Base-by-base conservation (phyloP, 2,797 vertebrate species). In the Glyptemys insculpta region DNA sequence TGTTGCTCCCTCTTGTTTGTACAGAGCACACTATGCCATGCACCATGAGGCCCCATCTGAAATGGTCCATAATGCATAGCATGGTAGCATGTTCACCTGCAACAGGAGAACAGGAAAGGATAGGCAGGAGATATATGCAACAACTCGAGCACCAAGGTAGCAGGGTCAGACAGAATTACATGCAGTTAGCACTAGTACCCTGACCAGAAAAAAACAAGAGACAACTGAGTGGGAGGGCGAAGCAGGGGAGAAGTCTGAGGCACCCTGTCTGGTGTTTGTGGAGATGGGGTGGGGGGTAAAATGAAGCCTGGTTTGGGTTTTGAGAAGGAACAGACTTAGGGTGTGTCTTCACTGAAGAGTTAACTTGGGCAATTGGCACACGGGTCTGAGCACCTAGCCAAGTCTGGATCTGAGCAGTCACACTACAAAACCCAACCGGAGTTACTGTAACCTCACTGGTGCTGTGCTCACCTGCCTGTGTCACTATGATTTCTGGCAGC, bases 161-260 rank as follows among this genome's bases (percentile, higher is more conserved):
- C 47, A 12, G 11, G 72, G 81, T 21, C 12, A 8, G 5, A 29
- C 9, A 54, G 49, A 72, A 52, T 8, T 18, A 6, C 1, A 0
- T 5, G 50, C 78, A 83, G 50, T 90, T 76, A 27, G 2, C 72
- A 29, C 72, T 47, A 47, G 25, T 47, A 8, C 14, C 7, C 41
- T 16, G 72, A 29, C 72, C 41, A 47, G 41, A 76, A 76, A 76
- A 76, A 68, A 14, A 37, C 72, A 47, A 16, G 12, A 76, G 41
- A 76, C 5, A 76, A 27, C 41, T 27, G 25, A 44, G 72, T 44
- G 37, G 19, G 21, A 44, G 68, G 6, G 23, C 14, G 1, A 47
- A 47, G 41, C 72, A 29, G 44, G 72, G 44, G 27, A 29, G 72
- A 41, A 27, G 41, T 44, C 44, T 44, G 41, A 47, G 41, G 27